phyloP scores from a whole-genome alignment of 2,113 vertebrate genomes.

The Otus sunia region DNA sequence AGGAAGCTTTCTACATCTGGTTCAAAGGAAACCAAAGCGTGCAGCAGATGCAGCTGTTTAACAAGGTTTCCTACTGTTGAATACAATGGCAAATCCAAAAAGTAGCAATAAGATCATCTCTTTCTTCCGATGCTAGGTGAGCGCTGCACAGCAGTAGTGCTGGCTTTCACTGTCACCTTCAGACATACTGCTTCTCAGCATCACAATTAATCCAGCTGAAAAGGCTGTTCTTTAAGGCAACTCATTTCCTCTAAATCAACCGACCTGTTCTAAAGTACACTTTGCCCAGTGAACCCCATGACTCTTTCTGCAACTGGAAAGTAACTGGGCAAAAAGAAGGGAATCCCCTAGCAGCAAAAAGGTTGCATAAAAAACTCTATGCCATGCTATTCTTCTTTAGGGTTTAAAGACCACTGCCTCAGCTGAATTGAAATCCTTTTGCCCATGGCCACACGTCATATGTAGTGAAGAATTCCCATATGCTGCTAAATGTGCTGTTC shows the following conservation, averaged over 20 bases:
- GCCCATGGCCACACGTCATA: background rate
- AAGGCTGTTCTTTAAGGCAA: background rate
- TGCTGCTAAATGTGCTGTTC: background rate
- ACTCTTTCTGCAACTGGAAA: background rate
- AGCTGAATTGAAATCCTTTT: background rate
- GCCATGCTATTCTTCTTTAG: background rate
- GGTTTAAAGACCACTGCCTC: background rate
- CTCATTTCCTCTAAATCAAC: background rate
- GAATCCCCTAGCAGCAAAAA: background rate
- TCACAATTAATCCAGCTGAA: background rate
- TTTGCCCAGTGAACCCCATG: background rate
- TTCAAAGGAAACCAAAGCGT: background rate
- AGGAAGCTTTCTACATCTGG: background rate
- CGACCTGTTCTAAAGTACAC: background rate
- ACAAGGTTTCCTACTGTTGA: background rate
- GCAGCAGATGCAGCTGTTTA: background rate
- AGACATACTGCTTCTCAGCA: background rate
- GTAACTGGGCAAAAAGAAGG: background rate
- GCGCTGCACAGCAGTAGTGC: background rate
- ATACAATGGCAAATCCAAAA: background rate
- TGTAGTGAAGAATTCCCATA: background rate
- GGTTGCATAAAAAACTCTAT: background rate
- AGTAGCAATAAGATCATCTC: background rate
- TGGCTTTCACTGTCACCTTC: background rate
- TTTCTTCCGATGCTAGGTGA: background rate